A percentile compares a stretch with the other conserved stretches of the same genome.
phyloP scores from a whole-genome alignment of 2,888 invertebrate species.

The Drosophila birchii region DNA sequence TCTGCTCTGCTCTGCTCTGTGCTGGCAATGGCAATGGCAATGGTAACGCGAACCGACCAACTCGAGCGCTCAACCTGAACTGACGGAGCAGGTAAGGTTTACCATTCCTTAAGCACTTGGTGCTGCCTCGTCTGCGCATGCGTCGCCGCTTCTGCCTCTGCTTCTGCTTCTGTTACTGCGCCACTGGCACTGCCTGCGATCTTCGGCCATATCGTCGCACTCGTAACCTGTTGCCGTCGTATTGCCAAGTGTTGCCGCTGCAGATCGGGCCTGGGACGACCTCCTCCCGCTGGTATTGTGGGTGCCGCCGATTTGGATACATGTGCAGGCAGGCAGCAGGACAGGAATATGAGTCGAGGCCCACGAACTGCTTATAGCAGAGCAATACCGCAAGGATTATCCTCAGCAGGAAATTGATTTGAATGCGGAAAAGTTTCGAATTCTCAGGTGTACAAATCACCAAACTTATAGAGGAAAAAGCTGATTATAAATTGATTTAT shows the following conservation, averaged over 20 bases:
- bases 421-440: slow-evolving; percentile 7
- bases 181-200: slow-evolving; percentile 41
- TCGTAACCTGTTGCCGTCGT: slow-evolving; percentile 67
- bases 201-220: slow-evolving; percentile 50
- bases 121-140: slow-evolving; percentile 34
- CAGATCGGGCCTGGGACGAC: slow-evolving; percentile 9
- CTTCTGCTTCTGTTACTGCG: slow-evolving; percentile 29
- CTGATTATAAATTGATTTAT: background rate
- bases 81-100: slow-evolving; percentile 81
- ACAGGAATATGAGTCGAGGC: slow-evolving; percentile 3
- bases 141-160: slow-evolving; percentile 41
- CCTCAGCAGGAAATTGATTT: slow-evolving; percentile 2
- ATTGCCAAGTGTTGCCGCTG: slow-evolving; percentile 38
- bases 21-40: slow-evolving; percentile 23
- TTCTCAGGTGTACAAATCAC: background rate
- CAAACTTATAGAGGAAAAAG: background rate
- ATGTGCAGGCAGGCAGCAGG: slow-evolving; percentile 21
- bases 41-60: slow-evolving; percentile 75
- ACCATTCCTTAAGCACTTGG: slow-evolving; percentile 84
- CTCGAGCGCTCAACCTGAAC: slow-evolving; percentile 84
- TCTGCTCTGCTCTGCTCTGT: slow-evolving; percentile 18
- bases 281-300: slow-evolving; percentile 27
- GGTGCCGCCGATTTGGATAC: slow-evolving; percentile 39
- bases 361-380: slow-evolving; percentile 8
- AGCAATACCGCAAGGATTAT: slow-evolving; percentile 26